A percentile compares a stretch with the other conserved stretches of the same genome.
phyloP scores from a whole-genome alignment of 2,797 vertebrate species.

The Chaetodon trifasciatus region DNA sequence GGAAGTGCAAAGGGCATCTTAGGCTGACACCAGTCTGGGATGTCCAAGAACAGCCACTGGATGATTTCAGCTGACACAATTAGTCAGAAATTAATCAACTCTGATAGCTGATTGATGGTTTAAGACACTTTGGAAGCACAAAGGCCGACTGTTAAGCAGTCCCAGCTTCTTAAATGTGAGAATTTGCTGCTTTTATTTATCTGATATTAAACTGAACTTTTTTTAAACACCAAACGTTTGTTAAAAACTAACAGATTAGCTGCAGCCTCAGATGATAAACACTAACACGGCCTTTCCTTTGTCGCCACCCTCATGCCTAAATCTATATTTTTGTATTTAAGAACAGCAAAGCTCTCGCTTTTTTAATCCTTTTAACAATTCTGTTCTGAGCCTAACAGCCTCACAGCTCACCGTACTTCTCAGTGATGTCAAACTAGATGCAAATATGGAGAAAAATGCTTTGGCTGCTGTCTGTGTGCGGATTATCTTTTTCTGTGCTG shows the following conservation, averaged over 20 bases:
- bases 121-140: background rate
- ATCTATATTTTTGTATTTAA: background rate
- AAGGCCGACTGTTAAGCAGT: background rate
- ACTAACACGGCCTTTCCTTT: background rate
- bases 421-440: background rate
- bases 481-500: constrained; percentile 13
- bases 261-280: background rate
- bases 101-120: background rate
- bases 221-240: background rate
- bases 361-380: background rate
- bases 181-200: background rate
- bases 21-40: background rate
- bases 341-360: background rate
- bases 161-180: background rate
- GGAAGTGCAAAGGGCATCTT: background rate
- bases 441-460: constrained; percentile 1
- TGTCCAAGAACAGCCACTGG: background rate
- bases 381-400: background rate
- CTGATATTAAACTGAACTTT: background rate
- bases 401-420: too few relatives aligned
- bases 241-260: background rate
- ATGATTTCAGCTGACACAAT: background rate
- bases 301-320: too few relatives aligned
- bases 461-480: background rate
- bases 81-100: background rate